Evolutionary conservation across 2,888 invertebrate species (phyloP).

Genomic region (Thereva unica): DNA sequence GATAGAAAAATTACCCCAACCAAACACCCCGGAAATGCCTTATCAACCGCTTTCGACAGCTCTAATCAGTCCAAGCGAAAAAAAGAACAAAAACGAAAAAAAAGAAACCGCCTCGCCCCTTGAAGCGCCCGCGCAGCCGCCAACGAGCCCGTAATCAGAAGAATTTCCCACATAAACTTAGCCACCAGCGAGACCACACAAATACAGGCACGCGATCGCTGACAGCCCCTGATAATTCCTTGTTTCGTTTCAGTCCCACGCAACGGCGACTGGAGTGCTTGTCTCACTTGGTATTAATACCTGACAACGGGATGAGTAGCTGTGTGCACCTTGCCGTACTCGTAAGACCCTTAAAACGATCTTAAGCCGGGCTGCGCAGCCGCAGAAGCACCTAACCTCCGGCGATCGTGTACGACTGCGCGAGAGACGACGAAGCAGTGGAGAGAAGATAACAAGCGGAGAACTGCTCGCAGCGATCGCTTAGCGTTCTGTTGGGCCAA

Average conservation of each 20-base stretch:
- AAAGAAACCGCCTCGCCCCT: slow-evolving; percentile 6
- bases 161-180: slow-evolving; percentile 31
- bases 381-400: slow-evolving; percentile 1
- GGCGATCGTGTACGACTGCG: not conserved
- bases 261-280: slow-evolving; percentile 1
- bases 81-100: slow-evolving; percentile 9
- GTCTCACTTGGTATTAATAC: not conserved
- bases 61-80: too few species aligned
- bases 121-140: slow-evolving; percentile 8
- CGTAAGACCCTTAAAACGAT: too few species aligned
- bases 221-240: slow-evolving; percentile 48
- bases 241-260: not conserved
- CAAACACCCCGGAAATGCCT: too few species aligned
- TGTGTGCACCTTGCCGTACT: not conserved
- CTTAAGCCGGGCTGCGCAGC: slow-evolving; percentile 6
- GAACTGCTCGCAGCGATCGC: slow-evolving; percentile 29
- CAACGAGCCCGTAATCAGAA: slow-evolving; percentile 28
- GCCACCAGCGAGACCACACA: slow-evolving; percentile 55
- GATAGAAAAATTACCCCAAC: too few species aligned
- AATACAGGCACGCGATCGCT: slow-evolving; percentile 60
- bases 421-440: not conserved
- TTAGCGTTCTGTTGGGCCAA: slow-evolving; percentile 39
- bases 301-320: not conserved
- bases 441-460: slow-evolving; percentile 34
- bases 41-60: too few species aligned